Conservation (phyloP, 2,888 invertebrate species). For the Drosophila falleni region DNA sequence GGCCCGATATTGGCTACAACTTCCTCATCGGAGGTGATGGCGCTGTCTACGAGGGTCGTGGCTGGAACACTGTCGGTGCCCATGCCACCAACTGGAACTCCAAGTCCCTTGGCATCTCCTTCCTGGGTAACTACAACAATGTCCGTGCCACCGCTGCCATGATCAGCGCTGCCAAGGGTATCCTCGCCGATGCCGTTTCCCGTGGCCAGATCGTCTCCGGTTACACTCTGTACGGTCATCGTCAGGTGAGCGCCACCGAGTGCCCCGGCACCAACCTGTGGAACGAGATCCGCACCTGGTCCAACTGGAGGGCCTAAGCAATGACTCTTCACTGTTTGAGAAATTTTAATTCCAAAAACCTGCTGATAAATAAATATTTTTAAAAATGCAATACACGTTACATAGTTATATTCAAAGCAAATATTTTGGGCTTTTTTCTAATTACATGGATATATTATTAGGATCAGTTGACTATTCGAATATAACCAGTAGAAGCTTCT, state of each 20-base stretch:
- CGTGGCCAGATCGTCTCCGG: slow-evolving; percentile 62
- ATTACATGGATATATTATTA: neutral
- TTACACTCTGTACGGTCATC: slow-evolving; percentile 73
- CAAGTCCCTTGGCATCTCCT: slow-evolving; percentile 76
- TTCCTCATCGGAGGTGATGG: slow-evolving; percentile 79
- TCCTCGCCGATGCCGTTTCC: slow-evolving; percentile 65
- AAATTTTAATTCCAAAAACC: neutral
- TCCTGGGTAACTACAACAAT: slow-evolving; percentile 76
- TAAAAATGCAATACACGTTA: slow-evolving; percentile 18
- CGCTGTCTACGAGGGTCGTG: slow-evolving; percentile 79
- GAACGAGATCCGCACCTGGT: slow-evolving; percentile 78
- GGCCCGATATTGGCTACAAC: slow-evolving; percentile 79
- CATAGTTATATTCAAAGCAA: slow-evolving; percentile 13
- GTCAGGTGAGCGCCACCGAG: slow-evolving; percentile 78
- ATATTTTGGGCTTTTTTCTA: neutral
- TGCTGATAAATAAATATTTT: slow-evolving; percentile 11
- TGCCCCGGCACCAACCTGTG: slow-evolving; percentile 80
- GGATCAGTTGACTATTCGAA: too few relatives aligned
- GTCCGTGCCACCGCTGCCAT: slow-evolving; percentile 55
- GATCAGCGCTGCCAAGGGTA: slow-evolving; percentile 66
- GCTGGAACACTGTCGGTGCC: slow-evolving; percentile 73
- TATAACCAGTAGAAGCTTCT: neutral
- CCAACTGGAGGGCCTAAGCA: slow-evolving; percentile 69
- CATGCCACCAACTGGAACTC: slow-evolving; percentile 77
- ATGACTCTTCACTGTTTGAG: neutral